Evolutionary conservation across 2,797 vertebrate species (phyloP), one percentile per base, ranked within the genome.

Genomic region (Salarias fasciatus): DNA sequence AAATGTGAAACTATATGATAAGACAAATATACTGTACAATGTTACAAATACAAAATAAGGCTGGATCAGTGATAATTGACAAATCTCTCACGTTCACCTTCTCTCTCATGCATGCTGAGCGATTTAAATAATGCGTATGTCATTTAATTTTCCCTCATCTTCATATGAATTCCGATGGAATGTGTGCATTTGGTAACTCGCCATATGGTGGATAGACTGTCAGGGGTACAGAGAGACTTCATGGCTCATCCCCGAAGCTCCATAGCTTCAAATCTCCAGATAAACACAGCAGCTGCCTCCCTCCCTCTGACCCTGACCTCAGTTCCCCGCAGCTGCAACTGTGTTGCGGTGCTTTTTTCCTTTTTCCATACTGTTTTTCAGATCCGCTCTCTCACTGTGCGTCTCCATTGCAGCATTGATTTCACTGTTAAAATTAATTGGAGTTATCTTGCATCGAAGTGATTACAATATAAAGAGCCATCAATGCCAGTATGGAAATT

Each of bases 221-320:
- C 15, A 59, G 51, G 35, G 4, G 1, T 47, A 57, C 40, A 54
- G 6, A 1, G 33, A 58, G 45, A 58, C 13, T 65, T 53, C 44
- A 42, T 53, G 15, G 15, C 47, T 61, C 10, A 36, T 5, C 43
- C 65, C 72, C 56, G 36, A 37, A 57, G 69, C 66, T 41, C 6
- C 6, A 40, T 4, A 31, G 14, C 12, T 9, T 40, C 36, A 38
- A 42, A 41, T 47, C 15, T 14, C 35, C 41, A 63, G 36, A 72
- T 57, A 35, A 75, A 72, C 52, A 61, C 45, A 53, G 31, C 72
- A 62, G 69, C 59, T 70, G 65, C 41, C 4, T 60, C 4, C 2
- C n/a, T 48, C 13, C 3, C 18, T 47, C 15, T 64, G 44, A 53
- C 63, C 46, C 45, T 29, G 63, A 60, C 41, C 44, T 9, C 14